phyloP scores from a whole-genome alignment of 2,797 vertebrate genomes.

The Myotis myotis region DNA sequence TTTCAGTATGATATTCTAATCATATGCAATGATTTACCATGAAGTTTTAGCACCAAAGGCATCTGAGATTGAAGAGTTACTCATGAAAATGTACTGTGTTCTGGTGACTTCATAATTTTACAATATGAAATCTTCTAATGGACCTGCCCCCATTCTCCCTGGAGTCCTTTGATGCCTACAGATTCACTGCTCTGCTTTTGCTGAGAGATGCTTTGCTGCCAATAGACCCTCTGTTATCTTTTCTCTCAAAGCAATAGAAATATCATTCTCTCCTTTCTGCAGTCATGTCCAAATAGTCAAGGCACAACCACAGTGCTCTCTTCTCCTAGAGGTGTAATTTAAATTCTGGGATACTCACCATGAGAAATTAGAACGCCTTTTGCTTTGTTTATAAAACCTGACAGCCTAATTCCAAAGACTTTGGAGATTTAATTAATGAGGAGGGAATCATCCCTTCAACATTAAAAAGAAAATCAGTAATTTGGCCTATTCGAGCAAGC shows the following conservation, averaged over 20 bases:
- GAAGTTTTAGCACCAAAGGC: background rate
- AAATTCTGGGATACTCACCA: slow-evolving; percentile 61
- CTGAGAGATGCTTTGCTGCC: background rate
- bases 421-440: slow-evolving; percentile 76
- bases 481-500: slow-evolving; percentile 64
- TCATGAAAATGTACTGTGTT: background rate
- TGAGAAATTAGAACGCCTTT: slow-evolving; percentile 69
- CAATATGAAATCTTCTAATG: background rate
- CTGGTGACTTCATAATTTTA: background rate
- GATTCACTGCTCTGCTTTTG: background rate
- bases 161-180: background rate
- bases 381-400: slow-evolving; percentile 75
- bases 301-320: background rate
- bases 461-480: slow-evolving; percentile 73
- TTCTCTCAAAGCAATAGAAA: slow-evolving; percentile 41
- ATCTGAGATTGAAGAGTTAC: background rate
- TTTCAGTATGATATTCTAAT: background rate
- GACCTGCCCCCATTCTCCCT: background rate
- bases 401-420: slow-evolving; percentile 75
- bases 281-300: background rate
- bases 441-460: slow-evolving; percentile 69
- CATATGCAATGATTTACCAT: background rate
- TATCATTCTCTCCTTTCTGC: background rate
- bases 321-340: slow-evolving; percentile 60
- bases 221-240: background rate